phyloP scores from a whole-genome alignment of 2,888 invertebrate genomes.

The Drosophila peninsularis region DNA sequence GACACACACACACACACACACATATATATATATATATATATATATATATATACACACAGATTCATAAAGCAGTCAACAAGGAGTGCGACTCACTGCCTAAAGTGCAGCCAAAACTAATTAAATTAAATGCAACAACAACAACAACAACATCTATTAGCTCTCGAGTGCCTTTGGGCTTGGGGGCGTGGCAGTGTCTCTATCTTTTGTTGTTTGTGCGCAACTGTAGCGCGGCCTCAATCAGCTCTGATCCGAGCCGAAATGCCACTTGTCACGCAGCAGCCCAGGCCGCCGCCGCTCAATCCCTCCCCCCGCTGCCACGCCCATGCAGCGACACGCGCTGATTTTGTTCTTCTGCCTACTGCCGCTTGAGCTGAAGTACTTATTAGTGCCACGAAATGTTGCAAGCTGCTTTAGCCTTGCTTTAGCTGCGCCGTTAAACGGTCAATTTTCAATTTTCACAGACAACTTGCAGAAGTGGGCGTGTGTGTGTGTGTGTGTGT shows the following conservation, averaged over 20 bases:
- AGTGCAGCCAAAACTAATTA: conserved; percentile 64
- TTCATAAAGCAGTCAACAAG: too few species aligned
- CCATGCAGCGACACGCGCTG: conserved; percentile 41
- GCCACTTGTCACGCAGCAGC: conserved; percentile 32
- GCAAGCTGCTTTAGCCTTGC: conserved; percentile 29
- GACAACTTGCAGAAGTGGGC: conserved; percentile 64
- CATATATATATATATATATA: not conserved
- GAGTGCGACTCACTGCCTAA: not conserved
- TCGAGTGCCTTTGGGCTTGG: not conserved
- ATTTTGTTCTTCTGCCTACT: conserved; percentile 30
- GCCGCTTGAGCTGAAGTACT: conserved; percentile 48
- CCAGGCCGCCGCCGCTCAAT: not conserved
- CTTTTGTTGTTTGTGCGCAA: not conserved
- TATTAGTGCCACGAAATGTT: conserved; percentile 72
- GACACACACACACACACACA: not conserved
- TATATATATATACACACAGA: not conserved
- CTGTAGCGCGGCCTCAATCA: not conserved
- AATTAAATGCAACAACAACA: conserved; percentile 66
- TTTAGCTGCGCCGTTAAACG: conserved; percentile 76
- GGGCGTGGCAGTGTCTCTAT: conserved; percentile 10
- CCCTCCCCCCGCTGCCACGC: not conserved
- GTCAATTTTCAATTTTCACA: conserved; percentile 83
- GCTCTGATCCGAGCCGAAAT: conserved; percentile 14
- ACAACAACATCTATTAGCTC: conserved; percentile 5
- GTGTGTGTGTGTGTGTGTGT: conserved; percentile 2